Percentiles rank a stretch among this genome's conserved stretches.
phyloP scores from a whole-genome alignment of 2,888 invertebrate genomes.

The Apeira syringaria region DNA sequence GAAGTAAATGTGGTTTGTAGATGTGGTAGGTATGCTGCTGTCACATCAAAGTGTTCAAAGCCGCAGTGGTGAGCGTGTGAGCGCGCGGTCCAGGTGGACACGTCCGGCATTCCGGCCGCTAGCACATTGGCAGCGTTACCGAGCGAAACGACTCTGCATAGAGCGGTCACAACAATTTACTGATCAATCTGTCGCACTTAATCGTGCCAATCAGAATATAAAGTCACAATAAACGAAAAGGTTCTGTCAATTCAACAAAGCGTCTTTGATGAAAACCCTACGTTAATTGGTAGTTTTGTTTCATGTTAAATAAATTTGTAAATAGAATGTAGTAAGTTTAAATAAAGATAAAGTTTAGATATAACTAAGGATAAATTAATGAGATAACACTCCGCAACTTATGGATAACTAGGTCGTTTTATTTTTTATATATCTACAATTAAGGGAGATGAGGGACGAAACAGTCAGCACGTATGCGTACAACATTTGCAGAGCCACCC shows the following conservation, averaged over 20 bases:
- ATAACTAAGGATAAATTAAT: no score
- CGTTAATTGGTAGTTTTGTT: no score
- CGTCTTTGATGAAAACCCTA: no score
- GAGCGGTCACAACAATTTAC: constrained; percentile 49
- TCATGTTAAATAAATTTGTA: no score
- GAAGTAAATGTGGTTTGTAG: constrained; percentile 40
- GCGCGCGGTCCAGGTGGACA: constrained; percentile 69
- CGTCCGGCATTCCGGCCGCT: constrained; percentile 53
- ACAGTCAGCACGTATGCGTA: no score
- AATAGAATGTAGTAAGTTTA: no score
- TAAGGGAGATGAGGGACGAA: no score
- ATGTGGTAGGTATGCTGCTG: constrained; percentile 42
- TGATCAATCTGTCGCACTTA: constrained; percentile 44
- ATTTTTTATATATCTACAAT: no score
- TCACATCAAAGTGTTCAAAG: constrained; percentile 67
- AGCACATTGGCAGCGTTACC: constrained; percentile 54
- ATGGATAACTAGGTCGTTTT: no score
- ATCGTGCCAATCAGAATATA: constrained; percentile 25
- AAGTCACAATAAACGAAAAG: constrained; percentile 13
- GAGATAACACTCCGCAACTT: no score
- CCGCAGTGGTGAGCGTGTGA: constrained; percentile 47
- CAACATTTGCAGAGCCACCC: no score
- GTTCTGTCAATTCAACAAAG: constrained; percentile 6
- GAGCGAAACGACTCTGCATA: constrained; percentile 41
- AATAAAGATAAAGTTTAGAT: no score